Evolutionary conservation across 2,797 vertebrate genomes (phyloP).

Genomic region (Lutjanus campechanus): DNA sequence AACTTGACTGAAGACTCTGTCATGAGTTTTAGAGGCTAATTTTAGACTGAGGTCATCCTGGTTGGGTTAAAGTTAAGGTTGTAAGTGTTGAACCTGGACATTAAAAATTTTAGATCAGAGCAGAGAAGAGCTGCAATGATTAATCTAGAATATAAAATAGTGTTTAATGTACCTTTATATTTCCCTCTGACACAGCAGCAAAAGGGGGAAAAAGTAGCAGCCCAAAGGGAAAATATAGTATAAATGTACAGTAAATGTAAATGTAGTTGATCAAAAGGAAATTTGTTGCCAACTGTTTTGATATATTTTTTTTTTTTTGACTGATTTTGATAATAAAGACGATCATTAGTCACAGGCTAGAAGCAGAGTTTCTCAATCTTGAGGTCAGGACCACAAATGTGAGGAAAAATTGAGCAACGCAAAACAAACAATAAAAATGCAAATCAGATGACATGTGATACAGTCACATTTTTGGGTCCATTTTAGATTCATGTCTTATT

Average conservation of each 20-base stretch:
- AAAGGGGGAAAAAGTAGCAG: too few species aligned
- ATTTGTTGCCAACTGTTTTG: too few species aligned
- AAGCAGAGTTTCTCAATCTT: neutral
- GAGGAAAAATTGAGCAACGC: neutral
- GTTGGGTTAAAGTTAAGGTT: neutral
- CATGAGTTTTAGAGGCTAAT: neutral
- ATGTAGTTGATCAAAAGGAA: too few species aligned
- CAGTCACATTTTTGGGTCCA: neutral
- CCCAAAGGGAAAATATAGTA: too few species aligned
- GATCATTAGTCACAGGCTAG: too few species aligned
- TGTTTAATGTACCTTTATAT: too few species aligned
- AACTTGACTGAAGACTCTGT: neutral
- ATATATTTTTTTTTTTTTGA: too few species aligned
- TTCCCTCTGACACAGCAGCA: too few species aligned
- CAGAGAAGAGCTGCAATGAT: neutral
- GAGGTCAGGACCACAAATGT: neutral
- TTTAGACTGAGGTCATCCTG: constrained; percentile 10
- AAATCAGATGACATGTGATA: neutral
- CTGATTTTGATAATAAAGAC: too few species aligned
- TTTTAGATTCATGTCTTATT: neutral
- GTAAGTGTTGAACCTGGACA: neutral
- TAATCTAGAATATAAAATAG: too few species aligned
- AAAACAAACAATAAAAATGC: neutral
- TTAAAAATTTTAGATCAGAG: neutral
- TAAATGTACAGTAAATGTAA: too few species aligned